phyloP scores from a whole-genome alignment of 2,113 vertebrate species.

The Campylomormyrus numenius region DNA sequence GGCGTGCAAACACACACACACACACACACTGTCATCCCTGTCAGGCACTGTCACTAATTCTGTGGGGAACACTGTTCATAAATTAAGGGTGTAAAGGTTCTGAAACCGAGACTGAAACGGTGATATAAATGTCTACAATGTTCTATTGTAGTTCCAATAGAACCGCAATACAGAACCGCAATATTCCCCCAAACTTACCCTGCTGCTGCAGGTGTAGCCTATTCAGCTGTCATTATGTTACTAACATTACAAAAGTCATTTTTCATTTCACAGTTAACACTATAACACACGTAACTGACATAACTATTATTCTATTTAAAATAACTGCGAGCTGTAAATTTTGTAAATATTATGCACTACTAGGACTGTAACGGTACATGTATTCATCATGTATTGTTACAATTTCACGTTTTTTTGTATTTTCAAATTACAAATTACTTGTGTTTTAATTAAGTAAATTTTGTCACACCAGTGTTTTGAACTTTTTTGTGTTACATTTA shows the following conservation, averaged over 20 bases:
- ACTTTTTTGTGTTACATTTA: background rate
- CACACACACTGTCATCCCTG: too few relatives aligned
- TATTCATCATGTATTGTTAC: background rate
- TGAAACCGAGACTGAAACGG: too few relatives aligned
- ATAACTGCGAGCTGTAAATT: background rate
- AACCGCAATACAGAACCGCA: too few relatives aligned
- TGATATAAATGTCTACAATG: too few relatives aligned
- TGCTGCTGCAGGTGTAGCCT: background rate
- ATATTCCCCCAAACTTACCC: too few relatives aligned
- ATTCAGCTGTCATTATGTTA: background rate
- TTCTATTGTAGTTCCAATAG: too few relatives aligned
- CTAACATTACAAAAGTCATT: background rate
- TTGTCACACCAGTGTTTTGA: background rate
- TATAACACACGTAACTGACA: background rate
- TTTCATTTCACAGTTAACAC: background rate
- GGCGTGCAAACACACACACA: too few relatives aligned
- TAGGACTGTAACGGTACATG: background rate
- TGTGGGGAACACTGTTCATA: too few relatives aligned
- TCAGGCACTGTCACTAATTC: too few relatives aligned
- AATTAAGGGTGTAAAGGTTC: too few relatives aligned
- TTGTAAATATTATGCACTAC: background rate
- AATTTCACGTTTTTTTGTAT: background rate
- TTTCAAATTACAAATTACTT: background rate
- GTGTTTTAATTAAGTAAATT: background rate
- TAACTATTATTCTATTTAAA: background rate